A percentile compares a stretch with the other conserved stretches of the same genome.
phyloP scores from a whole-genome alignment of 64 coral and sea anemone genomes.

The Hydrozoanthus tunicans region DNA sequence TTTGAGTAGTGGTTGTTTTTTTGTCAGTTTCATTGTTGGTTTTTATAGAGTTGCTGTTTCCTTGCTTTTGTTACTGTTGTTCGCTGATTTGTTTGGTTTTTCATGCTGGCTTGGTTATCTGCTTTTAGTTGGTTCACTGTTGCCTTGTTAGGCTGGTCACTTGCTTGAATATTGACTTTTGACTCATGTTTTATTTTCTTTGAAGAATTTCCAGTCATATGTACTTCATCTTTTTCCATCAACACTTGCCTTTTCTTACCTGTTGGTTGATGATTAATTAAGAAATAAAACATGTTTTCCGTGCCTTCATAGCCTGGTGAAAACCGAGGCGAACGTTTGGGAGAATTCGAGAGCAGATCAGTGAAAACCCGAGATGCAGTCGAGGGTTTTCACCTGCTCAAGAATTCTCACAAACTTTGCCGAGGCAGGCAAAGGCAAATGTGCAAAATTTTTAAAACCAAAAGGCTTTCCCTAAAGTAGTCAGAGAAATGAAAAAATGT shows the following conservation, averaged over 20 bases:
- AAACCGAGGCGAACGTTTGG: no score
- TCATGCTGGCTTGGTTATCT: not conserved
- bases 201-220: not conserved
- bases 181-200: not conserved
- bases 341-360: no score
- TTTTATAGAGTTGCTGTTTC: not conserved
- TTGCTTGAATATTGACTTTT: not conserved
- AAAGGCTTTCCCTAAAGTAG: no score
- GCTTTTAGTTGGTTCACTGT: not conserved
- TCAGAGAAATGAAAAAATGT: no score
- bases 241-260: not conserved
- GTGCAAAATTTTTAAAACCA: no score
- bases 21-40: not conserved
- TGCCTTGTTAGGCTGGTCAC: not conserved
- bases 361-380: no score
- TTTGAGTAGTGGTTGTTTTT: not conserved
- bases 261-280: not conserved
- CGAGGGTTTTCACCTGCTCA: no score
- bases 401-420: no score
- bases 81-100: constrained; percentile 1
- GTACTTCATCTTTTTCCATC: not conserved
- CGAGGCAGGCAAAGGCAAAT: no score
- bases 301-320: no score
- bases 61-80: not conserved
- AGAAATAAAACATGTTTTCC: no score